phyloP scores from a whole-genome alignment of 2,113 vertebrate genomes.

The Mellivora capensis region DNA sequence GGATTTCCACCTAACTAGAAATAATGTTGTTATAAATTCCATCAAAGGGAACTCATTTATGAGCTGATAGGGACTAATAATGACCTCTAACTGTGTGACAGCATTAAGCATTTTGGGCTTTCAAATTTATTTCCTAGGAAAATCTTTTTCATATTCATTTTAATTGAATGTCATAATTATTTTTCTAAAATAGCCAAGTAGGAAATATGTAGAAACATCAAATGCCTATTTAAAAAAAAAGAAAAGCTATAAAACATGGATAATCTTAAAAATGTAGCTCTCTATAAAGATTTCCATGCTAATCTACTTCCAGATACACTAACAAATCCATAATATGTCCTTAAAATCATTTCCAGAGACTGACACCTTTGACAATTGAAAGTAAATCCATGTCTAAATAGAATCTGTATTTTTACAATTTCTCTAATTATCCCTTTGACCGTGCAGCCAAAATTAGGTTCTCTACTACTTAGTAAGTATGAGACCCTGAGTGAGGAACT shows the following conservation, averaged over 20 bases:
- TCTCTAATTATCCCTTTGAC: neutral
- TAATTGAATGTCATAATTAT: conserved; percentile 42
- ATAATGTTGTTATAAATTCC: neutral
- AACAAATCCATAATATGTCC: neutral
- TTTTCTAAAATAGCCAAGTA: conserved; percentile 37
- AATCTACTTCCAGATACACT: neutral
- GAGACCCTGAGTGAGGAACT: neutral
- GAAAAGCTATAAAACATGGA: neutral
- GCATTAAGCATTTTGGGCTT: conserved; percentile 10
- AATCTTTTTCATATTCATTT: conserved; percentile 29
- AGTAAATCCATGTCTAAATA: neutral
- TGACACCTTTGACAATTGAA: neutral
- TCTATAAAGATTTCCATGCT: neutral
- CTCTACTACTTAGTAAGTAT: neutral
- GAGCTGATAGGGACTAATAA: conserved; percentile 14
- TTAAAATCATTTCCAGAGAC: neutral
- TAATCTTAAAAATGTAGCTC: neutral
- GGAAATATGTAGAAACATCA: conserved; percentile 22
- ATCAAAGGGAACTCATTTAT: neutral
- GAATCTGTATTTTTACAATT: neutral
- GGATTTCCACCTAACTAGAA: conserved; percentile 20
- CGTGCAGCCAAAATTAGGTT: neutral
- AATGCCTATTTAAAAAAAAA: neutral
- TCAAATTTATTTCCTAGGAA: conserved; percentile 28
- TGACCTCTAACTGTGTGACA: conserved; percentile 29